Percentiles rank a stretch among this genome's conserved stretches.
These are phyloP conservation scores for Pycnomerus fuliginosus DNA, from an alignment of 2,888 invertebrate genomes.

Conservation along the genomic window DNA sequence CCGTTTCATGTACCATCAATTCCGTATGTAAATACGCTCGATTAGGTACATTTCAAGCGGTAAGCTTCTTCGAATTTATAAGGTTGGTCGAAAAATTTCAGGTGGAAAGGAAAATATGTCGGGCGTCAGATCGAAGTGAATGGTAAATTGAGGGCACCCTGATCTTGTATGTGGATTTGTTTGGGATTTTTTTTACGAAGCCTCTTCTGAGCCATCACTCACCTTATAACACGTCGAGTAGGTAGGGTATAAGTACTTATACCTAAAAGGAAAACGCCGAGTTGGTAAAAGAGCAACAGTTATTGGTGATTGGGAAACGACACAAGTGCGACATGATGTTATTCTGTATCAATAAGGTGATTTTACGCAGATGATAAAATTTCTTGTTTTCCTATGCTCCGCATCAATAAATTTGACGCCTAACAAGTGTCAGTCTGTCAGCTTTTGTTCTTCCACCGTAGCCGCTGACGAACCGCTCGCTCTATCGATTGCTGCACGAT, in stretches of 20 bases:
- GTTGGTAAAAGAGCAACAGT: conserved; percentile 12
- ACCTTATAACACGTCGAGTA: conserved; percentile 14
- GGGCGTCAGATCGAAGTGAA: no score
- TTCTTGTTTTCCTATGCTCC: conserved; percentile 7
- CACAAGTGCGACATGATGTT: conserved; percentile 23
- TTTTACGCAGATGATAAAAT: conserved; percentile 20
- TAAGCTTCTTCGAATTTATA: no score
- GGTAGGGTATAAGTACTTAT: no score
- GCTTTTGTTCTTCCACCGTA: background rate
- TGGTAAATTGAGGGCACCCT: no score
- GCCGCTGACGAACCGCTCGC: background rate
- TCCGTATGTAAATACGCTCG: conserved; percentile 1
- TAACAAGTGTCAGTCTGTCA: background rate
- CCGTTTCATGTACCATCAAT: conserved; percentile 10
- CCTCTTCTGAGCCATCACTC: conserved; percentile 22
- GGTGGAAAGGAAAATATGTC: no score
- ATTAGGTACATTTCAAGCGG: background rate
- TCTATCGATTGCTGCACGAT: background rate
- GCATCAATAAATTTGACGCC: conserved; percentile 11
- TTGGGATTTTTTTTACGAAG: no score
- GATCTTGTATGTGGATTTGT: no score
- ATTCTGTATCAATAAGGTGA: conserved; percentile 19
- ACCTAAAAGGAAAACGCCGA: conserved; percentile 15
- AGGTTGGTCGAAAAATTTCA: no score
- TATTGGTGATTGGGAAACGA: conserved; percentile 15